Evolutionary conservation across 2,888 invertebrate species (phyloP).

Genomic region (Catotricha subobsoleta): DNA sequence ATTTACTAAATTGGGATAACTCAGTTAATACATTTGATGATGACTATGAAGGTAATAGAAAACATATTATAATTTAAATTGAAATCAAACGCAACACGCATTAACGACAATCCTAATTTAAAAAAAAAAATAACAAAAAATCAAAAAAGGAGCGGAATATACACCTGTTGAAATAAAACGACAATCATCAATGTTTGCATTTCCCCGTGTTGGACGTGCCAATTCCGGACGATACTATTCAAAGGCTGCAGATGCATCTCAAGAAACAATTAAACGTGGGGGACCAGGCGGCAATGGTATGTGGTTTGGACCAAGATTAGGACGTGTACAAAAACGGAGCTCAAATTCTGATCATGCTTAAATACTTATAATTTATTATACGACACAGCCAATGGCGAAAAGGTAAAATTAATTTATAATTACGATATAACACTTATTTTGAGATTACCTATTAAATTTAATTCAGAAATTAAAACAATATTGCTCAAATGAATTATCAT

Average conservation of each 20-base stretch:
- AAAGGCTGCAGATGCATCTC: slow-evolving; percentile 18
- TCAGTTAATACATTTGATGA: slow-evolving; percentile 33
- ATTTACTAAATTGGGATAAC: slow-evolving; percentile 16
- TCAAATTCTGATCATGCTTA: neutral
- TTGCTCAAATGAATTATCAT: too few relatives aligned
- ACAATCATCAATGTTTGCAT: slow-evolving; percentile 27
- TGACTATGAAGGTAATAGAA: slow-evolving; percentile 35
- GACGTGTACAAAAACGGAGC: slow-evolving; percentile 30
- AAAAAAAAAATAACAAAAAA: neutral
- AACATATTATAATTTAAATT: neutral
- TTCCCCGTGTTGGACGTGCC: slow-evolving; percentile 31
- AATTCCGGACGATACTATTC: slow-evolving; percentile 17
- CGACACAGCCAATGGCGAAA: too few relatives aligned
- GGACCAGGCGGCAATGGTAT: slow-evolving; percentile 30
- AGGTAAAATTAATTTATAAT: too few relatives aligned
- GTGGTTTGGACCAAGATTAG: slow-evolving; percentile 53
- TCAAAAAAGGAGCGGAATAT: slow-evolving; percentile 15
- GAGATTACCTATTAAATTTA: too few relatives aligned
- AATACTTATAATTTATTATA: neutral
- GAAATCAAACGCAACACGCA: neutral
- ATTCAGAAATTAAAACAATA: too few relatives aligned
- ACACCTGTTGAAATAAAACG: slow-evolving; percentile 23
- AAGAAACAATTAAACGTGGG: slow-evolving; percentile 23
- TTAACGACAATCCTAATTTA: neutral
- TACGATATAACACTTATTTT: too few relatives aligned